Conservation (phyloP, 2,888 invertebrate species). For the Lithophane socia region DNA sequence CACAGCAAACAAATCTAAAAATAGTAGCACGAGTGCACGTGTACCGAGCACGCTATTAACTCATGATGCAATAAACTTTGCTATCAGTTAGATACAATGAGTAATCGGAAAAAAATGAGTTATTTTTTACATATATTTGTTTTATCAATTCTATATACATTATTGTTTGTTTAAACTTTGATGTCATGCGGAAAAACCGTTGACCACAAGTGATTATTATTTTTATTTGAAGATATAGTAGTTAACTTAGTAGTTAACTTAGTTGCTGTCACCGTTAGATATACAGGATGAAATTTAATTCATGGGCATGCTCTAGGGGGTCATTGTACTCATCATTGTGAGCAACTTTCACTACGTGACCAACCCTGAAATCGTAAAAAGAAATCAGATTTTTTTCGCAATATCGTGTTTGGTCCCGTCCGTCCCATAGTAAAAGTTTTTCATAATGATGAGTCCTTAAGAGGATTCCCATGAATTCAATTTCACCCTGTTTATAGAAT, state of each 20-base stretch:
- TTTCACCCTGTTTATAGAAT: background rate
- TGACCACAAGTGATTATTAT: slow-evolving; percentile 16
- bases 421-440: too few relatives aligned
- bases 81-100: slow-evolving; percentile 63
- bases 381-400: too few relatives aligned
- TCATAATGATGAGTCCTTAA: too few relatives aligned
- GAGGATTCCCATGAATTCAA: too few relatives aligned
- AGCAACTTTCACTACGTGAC: too few relatives aligned
- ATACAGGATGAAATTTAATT: too few relatives aligned
- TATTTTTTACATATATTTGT: slow-evolving; percentile 31
- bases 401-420: too few relatives aligned
- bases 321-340: too few relatives aligned
- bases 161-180: slow-evolving; percentile 44
- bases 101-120: slow-evolving; percentile 51
- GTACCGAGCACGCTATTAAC: slow-evolving; percentile 55
- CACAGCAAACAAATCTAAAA: slow-evolving; percentile 57
- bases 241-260: background rate
- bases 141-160: slow-evolving; percentile 39
- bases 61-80: slow-evolving; percentile 64
- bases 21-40: slow-evolving; percentile 52
- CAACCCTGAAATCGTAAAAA: too few relatives aligned
- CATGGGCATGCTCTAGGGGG: too few relatives aligned
- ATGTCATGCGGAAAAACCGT: slow-evolving; percentile 35
- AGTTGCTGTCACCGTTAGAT: slow-evolving; percentile 8
- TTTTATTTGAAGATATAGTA: background rate